phyloP scores from a whole-genome alignment of 2,888 invertebrate genomes.

The Mesodorylaimus sp. region DNA sequence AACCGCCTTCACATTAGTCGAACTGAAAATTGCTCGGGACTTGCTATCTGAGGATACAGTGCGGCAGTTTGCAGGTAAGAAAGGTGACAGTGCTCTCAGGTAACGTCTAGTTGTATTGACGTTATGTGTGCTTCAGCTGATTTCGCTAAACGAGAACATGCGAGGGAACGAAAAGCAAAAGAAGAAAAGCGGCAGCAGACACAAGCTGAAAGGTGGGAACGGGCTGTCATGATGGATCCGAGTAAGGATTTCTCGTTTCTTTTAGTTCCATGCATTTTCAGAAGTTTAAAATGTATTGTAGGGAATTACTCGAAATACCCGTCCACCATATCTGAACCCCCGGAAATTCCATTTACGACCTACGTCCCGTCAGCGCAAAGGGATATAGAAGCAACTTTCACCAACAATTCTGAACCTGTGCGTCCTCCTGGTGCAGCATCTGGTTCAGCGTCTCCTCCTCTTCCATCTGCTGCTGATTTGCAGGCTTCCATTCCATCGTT shows the following conservation, averaged over 20 bases:
- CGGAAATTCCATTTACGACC: slow-evolving; percentile 6
- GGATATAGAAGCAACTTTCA: slow-evolving; percentile 1
- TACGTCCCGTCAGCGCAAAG: slow-evolving; percentile 10
- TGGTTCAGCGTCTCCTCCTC: no score
- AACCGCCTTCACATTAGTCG: slow-evolving; percentile 72
- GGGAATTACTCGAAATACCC: neutral
- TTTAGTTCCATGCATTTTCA: neutral
- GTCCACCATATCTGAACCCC: neutral
- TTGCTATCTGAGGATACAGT: slow-evolving; percentile 50
- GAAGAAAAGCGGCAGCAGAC: slow-evolving; percentile 62
- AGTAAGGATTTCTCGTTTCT: neutral
- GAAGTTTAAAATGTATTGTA: slow-evolving; percentile 1
- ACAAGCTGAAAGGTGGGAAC: slow-evolving; percentile 19
- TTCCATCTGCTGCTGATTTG: no score
- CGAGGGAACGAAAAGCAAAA: slow-evolving; percentile 49
- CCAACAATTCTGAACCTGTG: neutral
- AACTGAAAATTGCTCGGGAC: slow-evolving; percentile 58
- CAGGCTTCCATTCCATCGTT: no score
- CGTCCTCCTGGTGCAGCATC: neutral
- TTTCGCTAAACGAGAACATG: slow-evolving; percentile 48
- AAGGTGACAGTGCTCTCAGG: neutral
- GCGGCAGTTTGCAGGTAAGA: slow-evolving; percentile 38
- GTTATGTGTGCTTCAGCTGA: slow-evolving; percentile 42
- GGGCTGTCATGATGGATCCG: slow-evolving; percentile 7
- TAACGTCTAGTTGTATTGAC: slow-evolving; percentile 1